Conservation (phyloP, 2,888 invertebrate genomes). For the Tromatobia lineatoria region DNA sequence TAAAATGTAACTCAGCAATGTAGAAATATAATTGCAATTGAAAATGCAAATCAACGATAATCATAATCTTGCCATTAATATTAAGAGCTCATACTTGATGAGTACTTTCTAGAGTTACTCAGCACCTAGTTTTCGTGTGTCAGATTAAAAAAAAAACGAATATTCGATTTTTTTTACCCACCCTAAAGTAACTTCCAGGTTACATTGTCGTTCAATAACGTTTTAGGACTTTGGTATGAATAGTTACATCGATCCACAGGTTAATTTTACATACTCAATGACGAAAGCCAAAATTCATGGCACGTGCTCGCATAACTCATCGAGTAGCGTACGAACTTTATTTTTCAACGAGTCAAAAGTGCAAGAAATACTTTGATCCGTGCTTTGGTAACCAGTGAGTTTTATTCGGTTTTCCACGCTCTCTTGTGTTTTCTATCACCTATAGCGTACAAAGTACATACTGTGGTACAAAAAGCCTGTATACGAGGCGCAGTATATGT, state of each 20-base stretch:
- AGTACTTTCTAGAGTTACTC: too few relatives aligned
- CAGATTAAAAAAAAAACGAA: too few relatives aligned
- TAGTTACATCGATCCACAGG: neutral
- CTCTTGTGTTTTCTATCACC: constrained; percentile 37
- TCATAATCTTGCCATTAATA: too few relatives aligned
- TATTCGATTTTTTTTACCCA: too few relatives aligned
- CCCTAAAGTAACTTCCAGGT: too few relatives aligned
- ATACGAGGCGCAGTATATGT: neutral
- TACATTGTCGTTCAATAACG: too few relatives aligned
- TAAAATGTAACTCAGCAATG: too few relatives aligned
- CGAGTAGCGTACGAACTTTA: constrained; percentile 16
- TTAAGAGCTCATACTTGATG: too few relatives aligned
- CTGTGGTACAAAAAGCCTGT: neutral
- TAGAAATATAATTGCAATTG: too few relatives aligned
- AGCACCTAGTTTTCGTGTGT: too few relatives aligned
- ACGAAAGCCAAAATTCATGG: constrained; percentile 19
- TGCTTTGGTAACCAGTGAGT: neutral
- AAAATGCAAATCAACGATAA: too few relatives aligned
- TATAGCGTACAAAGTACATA: constrained; percentile 15
- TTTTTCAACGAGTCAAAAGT: constrained; percentile 6
- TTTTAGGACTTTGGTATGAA: neutral
- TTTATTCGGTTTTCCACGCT: neutral
- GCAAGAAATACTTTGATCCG: constrained; percentile 46
- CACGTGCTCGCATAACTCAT: constrained; percentile 16
- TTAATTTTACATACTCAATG: neutral